Base-by-base conservation (phyloP, 2,113 vertebrate species). In the Chloebia gouldiae region DNA sequence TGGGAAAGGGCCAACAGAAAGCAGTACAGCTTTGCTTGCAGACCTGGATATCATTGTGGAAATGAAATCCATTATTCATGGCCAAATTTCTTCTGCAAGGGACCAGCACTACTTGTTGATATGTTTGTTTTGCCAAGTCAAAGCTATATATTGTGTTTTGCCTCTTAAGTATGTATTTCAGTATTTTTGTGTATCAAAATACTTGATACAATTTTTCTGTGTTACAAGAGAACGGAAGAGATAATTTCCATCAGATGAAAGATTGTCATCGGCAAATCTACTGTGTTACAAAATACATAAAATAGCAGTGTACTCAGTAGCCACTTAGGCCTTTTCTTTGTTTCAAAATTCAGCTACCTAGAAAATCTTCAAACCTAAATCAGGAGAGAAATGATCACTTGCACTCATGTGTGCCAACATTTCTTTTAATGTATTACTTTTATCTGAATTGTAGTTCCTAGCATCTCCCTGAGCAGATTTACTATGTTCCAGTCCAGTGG, bases 271-370 rank as follows among this genome's bases (percentile, higher is more conserved):
- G 79, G 73, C 37, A 90, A 64, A 86, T 51, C 47, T 35, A 31
- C 25, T 25, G 4, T 13, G 2, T 42, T 13, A 28, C 40, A 69
- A 73, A 73, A 47, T 51, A 7, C 21, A 16, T 16, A 15, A 54
- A 47, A 82, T 13, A 69, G 24, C 10, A 31, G 9, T 27, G 8
- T 61, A 37, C 90, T 83, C 39, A 59, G 15, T 79, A 93, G 35
- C 16, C 6, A 18, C 25, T 70, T 39, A 7, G 20, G 15, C 56
- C 23, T 91, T 81, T 85, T 39, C n/a, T 45, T 79, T 93, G 10
- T 96, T 97, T 92, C 90, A 98, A 97, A 76, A 24, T 71, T 93
- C 35, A 78, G 16, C 71, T 82, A 1, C 7, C 19, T 8, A 30
- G 10, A 71, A 97, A 80, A 61, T 33, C 15, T 49, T 23, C 28